These are phyloP conservation scores for Gopherus flavomarginatus DNA, from an alignment of 2,113 vertebrate genomes.

Conservation along the genomic window DNA sequence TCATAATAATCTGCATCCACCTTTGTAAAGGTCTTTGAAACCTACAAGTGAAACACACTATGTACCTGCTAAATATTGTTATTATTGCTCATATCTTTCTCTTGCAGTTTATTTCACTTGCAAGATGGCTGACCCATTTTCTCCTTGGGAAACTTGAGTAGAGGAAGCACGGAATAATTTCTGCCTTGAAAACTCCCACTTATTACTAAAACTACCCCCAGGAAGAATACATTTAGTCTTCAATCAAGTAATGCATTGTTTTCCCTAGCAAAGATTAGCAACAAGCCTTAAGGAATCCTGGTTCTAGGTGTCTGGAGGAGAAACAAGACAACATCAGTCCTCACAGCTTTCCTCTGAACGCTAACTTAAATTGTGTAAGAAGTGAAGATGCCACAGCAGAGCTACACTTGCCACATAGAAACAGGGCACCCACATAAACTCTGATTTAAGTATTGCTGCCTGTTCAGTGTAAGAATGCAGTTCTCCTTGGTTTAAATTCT, in stretches of 20 bases:
- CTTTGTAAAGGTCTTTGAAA: neutral
- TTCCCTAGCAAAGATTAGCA: conserved; percentile 5
- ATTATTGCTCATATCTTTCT: neutral
- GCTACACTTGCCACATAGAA: neutral
- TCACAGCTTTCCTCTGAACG: neutral
- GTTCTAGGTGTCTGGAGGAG: neutral
- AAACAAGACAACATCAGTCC: neutral
- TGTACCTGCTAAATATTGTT: neutral
- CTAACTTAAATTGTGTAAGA: neutral
- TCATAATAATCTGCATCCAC: neutral
- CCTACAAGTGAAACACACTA: neutral
- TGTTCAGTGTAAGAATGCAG: neutral
- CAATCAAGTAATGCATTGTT: neutral
- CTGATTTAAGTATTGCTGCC: neutral
- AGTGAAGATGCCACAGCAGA: neutral
- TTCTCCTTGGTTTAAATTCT: neutral
- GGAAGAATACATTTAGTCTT: neutral
- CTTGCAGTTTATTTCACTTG: neutral
- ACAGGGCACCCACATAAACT: neutral
- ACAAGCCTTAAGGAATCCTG: neutral
- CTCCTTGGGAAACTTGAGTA: neutral
- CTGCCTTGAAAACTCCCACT: neutral
- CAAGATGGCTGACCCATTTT: neutral
- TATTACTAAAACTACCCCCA: neutral
- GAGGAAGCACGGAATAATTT: neutral